Evolutionary conservation across 1,140 invertebrate species (phyloP).

Genomic region (Parasteatoda tepidariorum): DNA sequence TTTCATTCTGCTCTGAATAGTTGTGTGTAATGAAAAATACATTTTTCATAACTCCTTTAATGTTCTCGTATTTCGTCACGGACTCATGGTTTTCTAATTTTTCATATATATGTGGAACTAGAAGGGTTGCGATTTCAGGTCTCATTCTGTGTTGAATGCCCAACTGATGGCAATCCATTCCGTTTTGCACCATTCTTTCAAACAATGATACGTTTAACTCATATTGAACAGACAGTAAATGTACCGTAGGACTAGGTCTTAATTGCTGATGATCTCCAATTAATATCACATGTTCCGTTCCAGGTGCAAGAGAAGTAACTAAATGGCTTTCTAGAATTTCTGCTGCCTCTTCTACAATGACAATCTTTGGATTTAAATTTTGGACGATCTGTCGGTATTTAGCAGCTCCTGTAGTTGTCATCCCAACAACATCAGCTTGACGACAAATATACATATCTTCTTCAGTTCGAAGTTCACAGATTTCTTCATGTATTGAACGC

Average conservation of each 20-base stretch:
- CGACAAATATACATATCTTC: constrained; percentile 36
- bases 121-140: constrained; percentile 55
- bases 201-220: constrained; percentile 69
- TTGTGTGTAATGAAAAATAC: constrained; percentile 55
- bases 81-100: constrained; percentile 42
- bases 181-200: constrained; percentile 62
- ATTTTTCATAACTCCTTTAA: constrained; percentile 46
- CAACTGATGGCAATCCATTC: constrained; percentile 47
- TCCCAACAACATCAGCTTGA: constrained; percentile 73
- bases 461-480: constrained; percentile 4
- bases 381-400: constrained; percentile 74
- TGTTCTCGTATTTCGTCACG: constrained; percentile 31
- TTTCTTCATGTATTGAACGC: constrained; percentile 6
- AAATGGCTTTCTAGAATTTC: constrained; percentile 85
- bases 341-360: constrained; percentile 87
- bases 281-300: constrained; percentile 84
- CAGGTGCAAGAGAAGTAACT: constrained; percentile 76
- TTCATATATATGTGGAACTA: constrained; percentile 60
- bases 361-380: constrained; percentile 74
- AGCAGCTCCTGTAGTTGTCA: constrained; percentile 84
- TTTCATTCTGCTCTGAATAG: constrained; percentile 12
- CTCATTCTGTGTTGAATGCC: constrained; percentile 62
- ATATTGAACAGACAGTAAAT: constrained; percentile 67
- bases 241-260: constrained; percentile 69
- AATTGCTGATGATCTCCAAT: constrained; percentile 76